Percentiles rank a stretch among this genome's conserved stretches.
phyloP scores from a whole-genome alignment of 1,140 invertebrate genomes.

The Meteorus sp. region DNA sequence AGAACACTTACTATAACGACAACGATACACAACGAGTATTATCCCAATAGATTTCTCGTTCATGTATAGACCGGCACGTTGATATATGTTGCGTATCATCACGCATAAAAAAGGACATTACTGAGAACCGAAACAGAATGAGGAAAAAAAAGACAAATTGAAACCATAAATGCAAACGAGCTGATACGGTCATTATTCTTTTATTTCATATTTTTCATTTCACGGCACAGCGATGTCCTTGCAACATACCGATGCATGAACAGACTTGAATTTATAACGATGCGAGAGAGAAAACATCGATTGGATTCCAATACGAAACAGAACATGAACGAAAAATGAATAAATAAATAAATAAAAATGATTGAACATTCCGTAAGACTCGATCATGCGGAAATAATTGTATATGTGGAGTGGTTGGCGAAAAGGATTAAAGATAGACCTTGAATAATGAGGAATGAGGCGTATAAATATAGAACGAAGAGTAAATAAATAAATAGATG shows the following conservation, averaged over 20 bases:
- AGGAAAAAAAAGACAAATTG: too few species aligned
- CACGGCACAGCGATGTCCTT: background rate
- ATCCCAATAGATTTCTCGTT: too few species aligned
- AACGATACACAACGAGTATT: too few species aligned
- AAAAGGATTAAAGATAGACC: constrained; percentile 15
- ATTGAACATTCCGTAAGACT: constrained; percentile 5
- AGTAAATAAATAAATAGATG: background rate
- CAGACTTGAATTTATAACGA: constrained; percentile 20
- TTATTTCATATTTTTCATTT: background rate
- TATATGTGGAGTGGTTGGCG: constrained; percentile 7
- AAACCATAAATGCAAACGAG: too few species aligned
- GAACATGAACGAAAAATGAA: constrained; percentile 9
- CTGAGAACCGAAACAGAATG: too few species aligned
- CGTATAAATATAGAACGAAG: background rate
- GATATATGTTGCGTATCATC: too few species aligned
- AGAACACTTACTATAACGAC: too few species aligned
- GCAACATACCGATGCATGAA: constrained; percentile 9
- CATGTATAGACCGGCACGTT: too few species aligned
- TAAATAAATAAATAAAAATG: background rate
- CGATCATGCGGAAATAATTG: constrained; percentile 27
- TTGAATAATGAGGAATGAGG: background rate
- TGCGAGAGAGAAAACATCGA: constrained; percentile 11
- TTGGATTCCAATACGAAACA: constrained; percentile 12
- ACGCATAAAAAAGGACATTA: too few species aligned
- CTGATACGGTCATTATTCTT: background rate